Conservation (phyloP, 1,140 invertebrate species). For the Brachionus calyciflorus region DNA sequence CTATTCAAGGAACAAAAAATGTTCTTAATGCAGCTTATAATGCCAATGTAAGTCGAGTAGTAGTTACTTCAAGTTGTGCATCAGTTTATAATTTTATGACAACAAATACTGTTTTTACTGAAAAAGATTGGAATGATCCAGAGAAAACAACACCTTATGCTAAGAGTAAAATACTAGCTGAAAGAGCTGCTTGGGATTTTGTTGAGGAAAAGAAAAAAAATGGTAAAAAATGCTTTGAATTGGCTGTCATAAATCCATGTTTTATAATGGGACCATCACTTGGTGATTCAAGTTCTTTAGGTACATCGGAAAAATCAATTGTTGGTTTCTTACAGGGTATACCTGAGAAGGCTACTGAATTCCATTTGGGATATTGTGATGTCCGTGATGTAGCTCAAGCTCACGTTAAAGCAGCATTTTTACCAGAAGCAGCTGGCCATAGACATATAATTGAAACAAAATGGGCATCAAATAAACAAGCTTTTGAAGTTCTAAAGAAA, state of each 20-base stretch:
- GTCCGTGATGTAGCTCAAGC: conserved; percentile 65
- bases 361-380: conserved; percentile 63
- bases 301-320: conserved; percentile 53
- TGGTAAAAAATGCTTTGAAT: conserved; percentile 58
- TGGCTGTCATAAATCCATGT: conserved; percentile 64
- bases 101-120: conserved; percentile 62
- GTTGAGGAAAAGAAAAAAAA: conserved; percentile 61
- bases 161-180: conserved; percentile 65
- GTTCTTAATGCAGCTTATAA: conserved; percentile 63
- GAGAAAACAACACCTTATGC: conserved; percentile 58
- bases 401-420: conserved; percentile 64
- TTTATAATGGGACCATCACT: conserved; percentile 63
- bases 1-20: conserved; percentile 64
- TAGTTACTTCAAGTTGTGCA: conserved; percentile 63
- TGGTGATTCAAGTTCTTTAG: conserved; percentile 48
- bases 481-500: conserved; percentile 18
- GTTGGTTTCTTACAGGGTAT: conserved; percentile 60
- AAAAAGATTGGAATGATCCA: conserved; percentile 63
- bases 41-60: conserved; percentile 63
- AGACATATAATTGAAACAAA: conserved; percentile 38
- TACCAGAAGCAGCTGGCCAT: conserved; percentile 61
- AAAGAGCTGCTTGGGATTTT: conserved; percentile 66
- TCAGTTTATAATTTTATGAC: conserved; percentile 56
- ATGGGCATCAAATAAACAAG: neutral
- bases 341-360: conserved; percentile 61